Percentiles rank a stretch among this genome's conserved stretches.
phyloP scores from a whole-genome alignment of 2,797 vertebrate species.

The Sebastes melanostomus region DNA sequence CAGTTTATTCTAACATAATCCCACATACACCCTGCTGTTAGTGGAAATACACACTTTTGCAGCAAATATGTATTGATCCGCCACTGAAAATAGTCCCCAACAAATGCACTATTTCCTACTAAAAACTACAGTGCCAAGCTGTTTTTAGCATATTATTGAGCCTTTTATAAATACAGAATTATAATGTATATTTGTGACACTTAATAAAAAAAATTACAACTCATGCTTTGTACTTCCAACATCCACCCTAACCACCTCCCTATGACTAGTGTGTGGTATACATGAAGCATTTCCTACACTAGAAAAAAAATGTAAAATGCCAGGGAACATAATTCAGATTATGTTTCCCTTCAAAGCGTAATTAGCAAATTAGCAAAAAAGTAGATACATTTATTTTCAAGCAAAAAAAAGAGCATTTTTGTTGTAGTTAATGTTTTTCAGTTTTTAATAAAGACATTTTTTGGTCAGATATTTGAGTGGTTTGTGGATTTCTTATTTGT shows the following conservation, averaged over 20 bases:
- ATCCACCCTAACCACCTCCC: not conserved
- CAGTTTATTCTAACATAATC: too few species aligned
- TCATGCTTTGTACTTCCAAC: not conserved
- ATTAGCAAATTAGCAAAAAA: not conserved
- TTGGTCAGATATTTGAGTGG: not conserved
- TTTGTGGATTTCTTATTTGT: not conserved
- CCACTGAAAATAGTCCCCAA: too few species aligned
- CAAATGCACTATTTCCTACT: too few species aligned
- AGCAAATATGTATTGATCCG: not conserved
- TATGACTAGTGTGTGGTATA: not conserved
- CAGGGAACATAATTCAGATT: not conserved
- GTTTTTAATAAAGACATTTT: not conserved
- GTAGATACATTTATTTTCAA: fast-evolving
- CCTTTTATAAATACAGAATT: not conserved
- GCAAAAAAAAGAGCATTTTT: too few species aligned
- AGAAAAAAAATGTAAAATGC: not conserved
- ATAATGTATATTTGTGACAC: not conserved
- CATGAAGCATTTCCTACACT: too few species aligned
- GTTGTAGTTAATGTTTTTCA: not conserved
- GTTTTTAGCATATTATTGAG: not conserved
- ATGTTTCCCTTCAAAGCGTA: not conserved
- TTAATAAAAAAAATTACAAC: too few species aligned
- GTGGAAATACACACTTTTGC: not conserved
- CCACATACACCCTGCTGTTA: not conserved
- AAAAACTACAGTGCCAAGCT: not conserved